These are phyloP conservation scores for Scopus umbretta DNA, from an alignment of 2,113 vertebrate genomes.

Conservation along the genomic window DNA sequence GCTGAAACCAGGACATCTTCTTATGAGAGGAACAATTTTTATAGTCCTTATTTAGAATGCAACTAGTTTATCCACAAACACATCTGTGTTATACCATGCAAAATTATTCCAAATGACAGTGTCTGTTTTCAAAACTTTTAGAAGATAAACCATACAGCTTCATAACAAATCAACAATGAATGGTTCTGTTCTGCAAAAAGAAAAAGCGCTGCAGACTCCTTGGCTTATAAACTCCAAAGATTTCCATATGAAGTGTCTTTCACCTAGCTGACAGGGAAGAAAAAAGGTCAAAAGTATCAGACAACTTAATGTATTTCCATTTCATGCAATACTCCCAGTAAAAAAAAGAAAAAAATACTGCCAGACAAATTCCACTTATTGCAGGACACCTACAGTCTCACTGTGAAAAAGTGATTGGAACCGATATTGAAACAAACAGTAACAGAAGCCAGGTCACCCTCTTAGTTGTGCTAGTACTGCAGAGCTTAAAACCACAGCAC, in stretches of 20 bases:
- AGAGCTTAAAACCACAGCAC: background rate
- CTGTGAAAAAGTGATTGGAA: background rate
- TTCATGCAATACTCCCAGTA: background rate
- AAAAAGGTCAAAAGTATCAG: background rate
- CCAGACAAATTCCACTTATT: background rate
- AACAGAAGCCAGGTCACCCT: background rate
- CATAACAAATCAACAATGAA: background rate
- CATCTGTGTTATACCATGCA: background rate
- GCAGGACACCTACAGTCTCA: background rate
- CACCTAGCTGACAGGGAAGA: background rate
- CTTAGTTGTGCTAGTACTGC: background rate
- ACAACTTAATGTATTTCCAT: background rate
- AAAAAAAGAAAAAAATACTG: background rate
- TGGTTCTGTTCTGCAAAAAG: background rate
- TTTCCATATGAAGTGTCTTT: background rate
- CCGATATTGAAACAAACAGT: background rate
- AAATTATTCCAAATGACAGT: background rate
- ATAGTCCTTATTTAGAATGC: background rate
- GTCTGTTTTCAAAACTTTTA: background rate
- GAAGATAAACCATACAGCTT: background rate
- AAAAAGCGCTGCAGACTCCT: background rate
- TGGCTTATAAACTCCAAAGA: background rate
- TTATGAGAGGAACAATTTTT: rapidly evolving
- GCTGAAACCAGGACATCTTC: too few species aligned
- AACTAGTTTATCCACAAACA: background rate